Evolutionary conservation across 1,140 invertebrate species (phyloP), one percentile per base, ranked within the genome.

Genomic region (Ptiloglossa arizonensis): DNA sequence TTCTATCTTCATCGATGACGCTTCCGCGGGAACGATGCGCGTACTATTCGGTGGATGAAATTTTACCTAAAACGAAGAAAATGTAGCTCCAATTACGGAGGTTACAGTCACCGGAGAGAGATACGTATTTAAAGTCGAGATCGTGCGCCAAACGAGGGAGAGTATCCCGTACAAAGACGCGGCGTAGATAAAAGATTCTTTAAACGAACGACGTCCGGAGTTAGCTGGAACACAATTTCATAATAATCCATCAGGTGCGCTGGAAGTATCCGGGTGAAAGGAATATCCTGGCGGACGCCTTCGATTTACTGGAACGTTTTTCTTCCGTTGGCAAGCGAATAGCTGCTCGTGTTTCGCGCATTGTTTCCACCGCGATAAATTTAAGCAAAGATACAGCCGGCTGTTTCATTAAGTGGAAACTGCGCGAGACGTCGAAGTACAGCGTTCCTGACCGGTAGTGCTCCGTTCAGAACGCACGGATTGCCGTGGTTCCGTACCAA

Each of bases 321-420:
- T 57, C 50, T 64, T n/a, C 41, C 60, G 22, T 66, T 56, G 27
- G 0, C 11, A 19, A n/a, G n/a, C 1, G n/a, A 8, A 54, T 56
- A 19, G n/a, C 32, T 3, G 50, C 41, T 35, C 32, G 24, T n/a
- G 17, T 46, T 17, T 22, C 59, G 13, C 2, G 48, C 50, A 5
- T 67, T 24, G 19, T 50, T 62, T 22, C n/a, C 27, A 5, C 22
- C 27, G 13, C 24, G 29, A 6, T 75, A 57, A 46, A 57, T 48
- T 68, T 13, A 1, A 32, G 29, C 6, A 9, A 46, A 24, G 57
- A 24, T 56, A 64, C 17, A 35, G 19, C 17, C 27, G 15, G 22
- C 44, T 56, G 48, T 73, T 81, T 67, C 67, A 63, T 70, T 63
- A 81, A 77, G 29, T 9, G 38, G 50, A 35, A 46, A 24, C 13